Conservation (phyloP, 2,113 vertebrate genomes). For the Neolamprologus caudopunctatus region DNA sequence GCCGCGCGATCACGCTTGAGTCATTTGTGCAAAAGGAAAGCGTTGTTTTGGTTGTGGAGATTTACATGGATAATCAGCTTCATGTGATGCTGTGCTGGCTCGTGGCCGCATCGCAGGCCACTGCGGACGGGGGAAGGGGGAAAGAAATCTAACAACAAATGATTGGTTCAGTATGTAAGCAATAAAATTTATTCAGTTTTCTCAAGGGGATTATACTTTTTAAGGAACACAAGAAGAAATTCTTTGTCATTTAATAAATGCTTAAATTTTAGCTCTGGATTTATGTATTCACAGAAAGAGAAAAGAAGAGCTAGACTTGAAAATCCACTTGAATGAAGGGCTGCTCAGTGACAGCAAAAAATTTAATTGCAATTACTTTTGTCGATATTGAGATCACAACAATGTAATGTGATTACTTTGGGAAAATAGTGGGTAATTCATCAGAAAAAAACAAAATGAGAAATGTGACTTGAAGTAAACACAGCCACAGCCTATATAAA, state of each 20-base stretch:
- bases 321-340: neutral
- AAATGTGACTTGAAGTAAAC: neutral
- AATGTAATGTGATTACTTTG: neutral
- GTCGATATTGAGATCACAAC: neutral
- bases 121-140: neutral
- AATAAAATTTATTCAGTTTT: neutral
- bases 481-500: neutral
- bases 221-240: neutral
- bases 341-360: neutral
- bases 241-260: neutral
- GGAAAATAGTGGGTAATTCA: neutral
- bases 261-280: neutral
- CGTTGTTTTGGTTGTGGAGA: neutral
- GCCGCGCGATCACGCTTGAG: slow-evolving; percentile 24
- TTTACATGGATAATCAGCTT: slow-evolving; percentile 44
- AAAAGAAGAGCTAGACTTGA: neutral
- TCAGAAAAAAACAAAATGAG: neutral
- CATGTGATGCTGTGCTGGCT: slow-evolving; percentile 49
- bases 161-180: neutral
- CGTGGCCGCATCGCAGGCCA: neutral
- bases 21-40: slow-evolving; percentile 37
- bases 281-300: accelerated
- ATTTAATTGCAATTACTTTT: neutral
- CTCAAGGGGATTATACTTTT: neutral
- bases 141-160: neutral